Percentiles rank a stretch among this genome's conserved stretches.
Conservation (phyloP, 2,797 vertebrate genomes). For the Schizopygopsis pylzovi region DNA sequence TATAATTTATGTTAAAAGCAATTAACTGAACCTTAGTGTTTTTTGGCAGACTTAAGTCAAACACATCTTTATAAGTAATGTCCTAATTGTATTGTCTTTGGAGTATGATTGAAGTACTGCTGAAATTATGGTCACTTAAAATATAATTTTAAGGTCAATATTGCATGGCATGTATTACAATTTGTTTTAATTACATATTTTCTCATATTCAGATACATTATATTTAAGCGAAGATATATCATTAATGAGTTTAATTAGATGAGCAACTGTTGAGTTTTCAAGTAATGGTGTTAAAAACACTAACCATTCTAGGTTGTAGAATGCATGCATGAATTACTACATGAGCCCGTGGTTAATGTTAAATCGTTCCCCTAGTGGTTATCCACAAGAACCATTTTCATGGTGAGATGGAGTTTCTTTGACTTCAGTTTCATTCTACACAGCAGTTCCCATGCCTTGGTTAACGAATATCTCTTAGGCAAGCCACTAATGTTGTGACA, state of each 20-base stretch:
- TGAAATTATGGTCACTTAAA: too few species aligned
- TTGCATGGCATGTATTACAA: too few species aligned
- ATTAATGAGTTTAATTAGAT: background rate
- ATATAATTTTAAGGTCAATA: too few species aligned
- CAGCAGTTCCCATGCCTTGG: slow-evolving; percentile 63
- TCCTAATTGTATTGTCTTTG: too few species aligned
- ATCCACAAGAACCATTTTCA: slow-evolving; percentile 55
- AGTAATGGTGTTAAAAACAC: background rate
- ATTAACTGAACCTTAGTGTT: too few species aligned
- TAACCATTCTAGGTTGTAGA: slow-evolving; percentile 45
- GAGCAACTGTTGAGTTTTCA: background rate
- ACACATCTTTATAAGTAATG: too few species aligned
- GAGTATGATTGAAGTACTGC: too few species aligned
- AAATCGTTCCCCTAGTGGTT: slow-evolving; percentile 64
- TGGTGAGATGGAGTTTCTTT: slow-evolving; percentile 29
- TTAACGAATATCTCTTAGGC: slow-evolving; percentile 60
- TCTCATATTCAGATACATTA: background rate
- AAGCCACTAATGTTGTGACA: slow-evolving; percentile 55
- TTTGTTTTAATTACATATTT: too few species aligned
- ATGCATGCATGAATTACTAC: slow-evolving; percentile 63
- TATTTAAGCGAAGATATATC: background rate
- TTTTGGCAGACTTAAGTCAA: too few species aligned
- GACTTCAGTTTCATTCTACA: slow-evolving; percentile 26
- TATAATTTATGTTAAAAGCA: too few species aligned
- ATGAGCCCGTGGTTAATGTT: slow-evolving; percentile 65